Evolutionary conservation across 2,888 invertebrate genomes (phyloP), one percentile per base, ranked within the genome.

Genomic region (Hirtodrosophila alboralis): DNA sequence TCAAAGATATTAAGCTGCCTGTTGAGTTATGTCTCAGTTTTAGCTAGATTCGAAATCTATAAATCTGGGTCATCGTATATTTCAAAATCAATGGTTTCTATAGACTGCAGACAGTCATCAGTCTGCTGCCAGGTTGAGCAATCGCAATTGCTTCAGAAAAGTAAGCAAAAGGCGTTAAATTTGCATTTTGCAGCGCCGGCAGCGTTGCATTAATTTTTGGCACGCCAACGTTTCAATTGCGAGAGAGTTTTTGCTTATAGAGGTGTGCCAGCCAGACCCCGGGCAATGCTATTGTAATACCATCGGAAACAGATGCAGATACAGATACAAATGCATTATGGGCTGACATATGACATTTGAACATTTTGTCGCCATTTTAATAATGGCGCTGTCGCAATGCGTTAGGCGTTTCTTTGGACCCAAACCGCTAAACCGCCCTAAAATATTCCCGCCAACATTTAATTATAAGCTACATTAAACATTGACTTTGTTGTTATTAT

Each of bases 391-490:
- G 78, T 78, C 85, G 61, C 49, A 71, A 45, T 71, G 79, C 64
- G 84, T 75, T 83, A 57, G 78, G 84, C 73, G 73, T 64, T 75
- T 37, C 21, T 34, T 47, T 36, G 31, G 33, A 14, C 14, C 30
- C 4, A 7, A 26, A 28, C 23, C 23, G 8, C n/a, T n/a, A n/a
- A 23, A 33, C 10, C 33, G 12, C 18, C 37, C 27, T 30, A 14
- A 0, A 23, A 23, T 23, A 7, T 7, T 23, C 7, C 43, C 14
- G 37, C 47, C 47, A 68, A 73, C 58, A 83, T 80, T 85, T 85
- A 79, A 79, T 79, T 85, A 85, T 76, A 80, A 54, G 84, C 74
- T 72, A 85, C 86, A 79, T 79, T 85, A 73, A 85, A 69, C 79
- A 84, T 23, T 56, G 66, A 54, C 60, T 59, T 54, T 28, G 37